Conservation (phyloP, 2,888 invertebrate genomes). For the Patella caerulea region DNA sequence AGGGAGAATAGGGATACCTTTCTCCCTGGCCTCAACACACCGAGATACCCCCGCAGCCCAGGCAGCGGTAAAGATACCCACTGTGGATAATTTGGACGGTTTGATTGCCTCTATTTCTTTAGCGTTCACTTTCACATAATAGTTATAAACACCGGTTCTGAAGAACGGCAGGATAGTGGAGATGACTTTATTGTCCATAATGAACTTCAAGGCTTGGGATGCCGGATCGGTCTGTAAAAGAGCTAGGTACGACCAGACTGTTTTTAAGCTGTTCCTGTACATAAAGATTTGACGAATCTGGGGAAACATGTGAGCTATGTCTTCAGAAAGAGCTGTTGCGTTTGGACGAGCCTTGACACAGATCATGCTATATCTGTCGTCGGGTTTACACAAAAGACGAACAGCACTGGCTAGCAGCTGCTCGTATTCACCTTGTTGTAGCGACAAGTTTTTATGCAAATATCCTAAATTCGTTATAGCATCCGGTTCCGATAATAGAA, state of each 20-base stretch:
- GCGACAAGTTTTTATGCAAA: constrained; percentile 45
- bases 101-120: constrained; percentile 43
- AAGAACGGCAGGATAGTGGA: constrained; percentile 56
- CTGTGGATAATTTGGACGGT: constrained; percentile 46
- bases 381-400: constrained; percentile 60
- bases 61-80: constrained; percentile 54
- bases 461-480: constrained; percentile 56
- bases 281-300: constrained; percentile 57
- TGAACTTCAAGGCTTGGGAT: constrained; percentile 48
- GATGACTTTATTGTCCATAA: constrained; percentile 54
- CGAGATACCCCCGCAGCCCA: constrained; percentile 59
- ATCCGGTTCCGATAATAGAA: constrained; percentile 60
- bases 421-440: constrained; percentile 56
- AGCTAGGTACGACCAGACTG: constrained; percentile 55
- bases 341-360: constrained; percentile 56
- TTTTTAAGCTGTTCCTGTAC: constrained; percentile 61
- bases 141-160: constrained; percentile 47
- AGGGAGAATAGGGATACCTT: constrained; percentile 53
- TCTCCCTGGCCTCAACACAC: constrained; percentile 50
- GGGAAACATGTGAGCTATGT: constrained; percentile 53
- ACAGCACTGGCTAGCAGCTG: constrained; percentile 58
- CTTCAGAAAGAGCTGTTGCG: constrained; percentile 54
- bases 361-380: constrained; percentile 55
- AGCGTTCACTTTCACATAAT: constrained; percentile 51
- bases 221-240: constrained; percentile 52